Conservation (phyloP, 2,797 vertebrate genomes). For the Odontamblyopus rebecca region DNA sequence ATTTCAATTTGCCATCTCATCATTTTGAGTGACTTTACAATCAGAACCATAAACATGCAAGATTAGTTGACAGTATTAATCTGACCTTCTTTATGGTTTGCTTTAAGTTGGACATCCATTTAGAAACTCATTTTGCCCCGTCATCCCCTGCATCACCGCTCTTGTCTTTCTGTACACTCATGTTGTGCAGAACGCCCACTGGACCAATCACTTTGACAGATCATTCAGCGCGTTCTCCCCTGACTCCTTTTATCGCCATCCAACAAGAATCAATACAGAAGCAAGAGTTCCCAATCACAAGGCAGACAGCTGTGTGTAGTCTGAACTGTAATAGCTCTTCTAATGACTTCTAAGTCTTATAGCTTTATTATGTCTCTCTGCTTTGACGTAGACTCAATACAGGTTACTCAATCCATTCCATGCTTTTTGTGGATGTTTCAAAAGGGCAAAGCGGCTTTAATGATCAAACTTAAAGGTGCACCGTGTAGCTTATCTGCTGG, state of each 20-base stretch:
- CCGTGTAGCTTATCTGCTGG: too few relatives aligned
- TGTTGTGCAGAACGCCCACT: not conserved
- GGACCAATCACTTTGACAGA: conserved; percentile 5
- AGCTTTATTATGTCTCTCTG: not conserved
- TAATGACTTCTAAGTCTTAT: not conserved
- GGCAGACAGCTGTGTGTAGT: not conserved
- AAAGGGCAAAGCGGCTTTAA: not conserved
- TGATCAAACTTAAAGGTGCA: not conserved
- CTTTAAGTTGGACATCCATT: not conserved
- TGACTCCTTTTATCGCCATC: not conserved
- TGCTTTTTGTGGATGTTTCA: not conserved
- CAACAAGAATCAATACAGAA: conserved; percentile 2
- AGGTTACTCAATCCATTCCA: not conserved
- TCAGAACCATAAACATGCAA: too few relatives aligned
- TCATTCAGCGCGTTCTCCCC: not conserved
- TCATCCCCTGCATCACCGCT: not conserved
- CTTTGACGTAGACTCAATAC: not conserved
- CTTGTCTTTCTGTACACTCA: not conserved
- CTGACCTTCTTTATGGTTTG: not conserved
- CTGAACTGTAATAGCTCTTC: not conserved
- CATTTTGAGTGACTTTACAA: too few relatives aligned
- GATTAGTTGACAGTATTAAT: too few relatives aligned
- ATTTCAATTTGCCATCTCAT: too few relatives aligned
- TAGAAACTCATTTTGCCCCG: conserved; percentile 1
- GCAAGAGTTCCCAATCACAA: not conserved